Evolutionary conservation across 2,888 invertebrate species (phyloP), one percentile per base, ranked within the genome.

Genomic region (Lepidonotus clava): DNA sequence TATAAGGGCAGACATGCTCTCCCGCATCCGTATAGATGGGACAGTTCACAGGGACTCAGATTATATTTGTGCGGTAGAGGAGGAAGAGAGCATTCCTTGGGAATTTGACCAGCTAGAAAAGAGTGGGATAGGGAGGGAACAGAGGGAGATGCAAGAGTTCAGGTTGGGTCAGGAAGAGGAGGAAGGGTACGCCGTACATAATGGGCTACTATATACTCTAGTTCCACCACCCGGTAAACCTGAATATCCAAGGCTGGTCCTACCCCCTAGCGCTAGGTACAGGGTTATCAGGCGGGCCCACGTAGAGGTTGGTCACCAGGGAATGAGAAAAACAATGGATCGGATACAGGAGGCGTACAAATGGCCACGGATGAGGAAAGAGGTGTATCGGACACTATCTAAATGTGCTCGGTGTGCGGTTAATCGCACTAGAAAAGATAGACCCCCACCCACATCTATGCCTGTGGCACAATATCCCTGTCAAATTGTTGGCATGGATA

Each of bases 1-100:
- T 83, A 56, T 86, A 36, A 18, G 87, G 32, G 83, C 86, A 24
- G 87, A 86, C 71, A 83, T 86, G 83, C 51, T 87, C 21, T 51
- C 51, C 14, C 4, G 80, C 32, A 41, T 87, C 4, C 4, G 56
- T 46, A 46, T 46, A 46, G 46, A 46, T 11, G 46, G 18, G 18
- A 11, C 14, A 56, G 18, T n/a, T n/a, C 8, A 11, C 56, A n/a
- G 8, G 14, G 14, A n/a, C 56, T n/a, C 56, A 11, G n/a, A 4
- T n/a, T n/a, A 56, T n/a, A n/a, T n/a, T n/a, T n/a, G 56, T 56
- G 56, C 56, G n/a, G 56, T 56, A 5, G n/a, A 14, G n/a, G 5
- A 5, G n/a, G 56, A 28, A 51, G 51, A 8, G 11, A n/a, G n/a
- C n/a, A n/a, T n/a, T n/a, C 46, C 83, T 1, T 83, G 51, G 56